A percentile compares a stretch with the other conserved stretches of the same genome.
phyloP scores from a whole-genome alignment of 2,797 vertebrate species.

The Meda fulgida region DNA sequence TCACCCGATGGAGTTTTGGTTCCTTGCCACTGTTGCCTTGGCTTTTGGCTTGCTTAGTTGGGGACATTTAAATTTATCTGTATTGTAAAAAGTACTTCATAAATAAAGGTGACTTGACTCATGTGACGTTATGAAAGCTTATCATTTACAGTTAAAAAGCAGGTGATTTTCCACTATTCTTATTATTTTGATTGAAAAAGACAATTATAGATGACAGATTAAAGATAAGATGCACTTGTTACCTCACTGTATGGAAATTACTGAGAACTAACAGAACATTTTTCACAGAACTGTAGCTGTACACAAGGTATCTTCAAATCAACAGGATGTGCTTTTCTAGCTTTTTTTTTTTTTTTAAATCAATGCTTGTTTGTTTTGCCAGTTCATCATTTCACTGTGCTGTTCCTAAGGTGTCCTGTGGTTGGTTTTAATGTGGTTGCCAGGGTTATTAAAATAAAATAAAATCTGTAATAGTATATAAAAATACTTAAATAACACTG shows the following conservation, averaged over 20 bases:
- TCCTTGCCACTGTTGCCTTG: too few species aligned
- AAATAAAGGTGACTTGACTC: background rate
- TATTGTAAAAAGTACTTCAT: too few species aligned
- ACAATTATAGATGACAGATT: background rate
- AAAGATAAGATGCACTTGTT: background rate
- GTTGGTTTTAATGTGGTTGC: background rate
- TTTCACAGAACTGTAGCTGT: background rate
- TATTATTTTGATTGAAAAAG: background rate
- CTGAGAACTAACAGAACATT: background rate
- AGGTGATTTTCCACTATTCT: background rate
- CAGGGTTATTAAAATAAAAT: too few species aligned
- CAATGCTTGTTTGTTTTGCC: background rate
- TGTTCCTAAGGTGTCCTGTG: background rate
- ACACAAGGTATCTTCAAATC: background rate
- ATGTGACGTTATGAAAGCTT: background rate
- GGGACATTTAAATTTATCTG: too few species aligned
- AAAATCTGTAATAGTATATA: too few species aligned
- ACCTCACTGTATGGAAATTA: background rate
- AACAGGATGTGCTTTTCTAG: background rate
- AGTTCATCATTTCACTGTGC: background rate
- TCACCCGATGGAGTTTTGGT: too few species aligned
- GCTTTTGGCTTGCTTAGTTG: too few species aligned
- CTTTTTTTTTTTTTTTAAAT: background rate
- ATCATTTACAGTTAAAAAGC: background rate
- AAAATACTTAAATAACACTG: too few species aligned